Base-by-base conservation (phyloP, 2,797 vertebrate species). In the Pantherophis vulpinus region DNA sequence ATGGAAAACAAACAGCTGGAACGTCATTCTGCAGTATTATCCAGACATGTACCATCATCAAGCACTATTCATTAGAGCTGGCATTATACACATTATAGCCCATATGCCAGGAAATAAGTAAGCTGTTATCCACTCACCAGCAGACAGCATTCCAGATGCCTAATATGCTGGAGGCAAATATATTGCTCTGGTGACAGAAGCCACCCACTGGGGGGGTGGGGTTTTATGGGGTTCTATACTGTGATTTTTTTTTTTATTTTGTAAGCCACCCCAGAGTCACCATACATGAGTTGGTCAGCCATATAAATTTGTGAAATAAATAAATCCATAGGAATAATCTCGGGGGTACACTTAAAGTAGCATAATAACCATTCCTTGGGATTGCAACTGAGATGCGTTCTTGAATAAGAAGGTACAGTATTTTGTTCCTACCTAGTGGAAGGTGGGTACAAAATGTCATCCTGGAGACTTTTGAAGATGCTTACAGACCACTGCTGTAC, bases 1-100 rank as follows among this genome's bases (percentile, higher is more conserved):
- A 91, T 18, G 37, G 93, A 74, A 92, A 93, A 93, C 56, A 86
- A 96, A 93, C 96, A 96, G 95, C 96, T 97, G 96, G 96, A 95
- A 95, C 91, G 56, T 95, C 94, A 92, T 70, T 92, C 95, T 1
- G 27, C 93, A 94, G 7, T 94, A 94, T 94, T 95, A 88, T 91
- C 74, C 90, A 91, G 95, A 93, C 88, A 14, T 3, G 2, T 83
- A 90, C 92, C 93, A 90, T 96, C 93, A 94, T 96, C 90, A 95
- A 89, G 87, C 56, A 32, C 79, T 94, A 90, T 96, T 96, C 90
- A 94, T 55, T 63, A 42, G 42, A 91, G 91, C 91, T 97, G 95
- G 93, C 74, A 60, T 89, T 58, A 86, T 32, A 66, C 89, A 74
- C 87, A 18, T 91, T 51, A 42, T 74, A 0, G 66, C 42, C 86